Evolutionary conservation across 1,140 invertebrate species (phyloP), one percentile per base, ranked within the genome.

Genomic region (Lepidurus arcticus): DNA sequence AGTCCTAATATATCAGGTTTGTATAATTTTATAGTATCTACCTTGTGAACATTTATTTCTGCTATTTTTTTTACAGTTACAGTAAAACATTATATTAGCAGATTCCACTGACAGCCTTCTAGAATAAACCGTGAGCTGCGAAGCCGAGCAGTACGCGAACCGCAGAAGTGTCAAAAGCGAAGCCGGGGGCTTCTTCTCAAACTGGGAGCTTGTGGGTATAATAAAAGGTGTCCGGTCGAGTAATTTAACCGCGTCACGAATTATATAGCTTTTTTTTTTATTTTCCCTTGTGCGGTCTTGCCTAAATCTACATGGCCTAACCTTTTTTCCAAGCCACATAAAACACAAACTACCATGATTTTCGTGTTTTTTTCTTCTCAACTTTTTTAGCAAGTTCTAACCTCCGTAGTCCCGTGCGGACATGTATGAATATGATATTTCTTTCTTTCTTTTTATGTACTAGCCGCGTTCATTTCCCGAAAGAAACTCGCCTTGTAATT

Each of bases 241-340:
- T 65, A 65, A 65, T 65, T 65, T 65, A 65, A 13, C n/a, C 53
- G 53, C 53, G 53, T 65, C 53, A 65, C 53, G 53, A 65, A 21
- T 65, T 65, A 13, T 65, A 65, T 16, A 7, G 21, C 53, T 65
- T 65, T 65, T 65, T 65, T 65, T 65, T 65, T 65, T 47, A 16
- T 65, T 65, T 9, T 21, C n/a, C 9, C 21, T n/a, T 47, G 4
- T 21, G 21, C 13, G 53, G 16, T 65, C 53, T 65, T 65, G 34
- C 34, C 53, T n/a, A 65, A 21, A 13, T 16, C 53, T 21, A 65
- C 53, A 13, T 65, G 13, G 6, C 53, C 21, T 65, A 21, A 65
- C 53, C 13, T 7, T n/a, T n/a, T n/a, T n/a, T n/a, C 7, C 9
- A 65, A 65, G 3, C 16, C 21, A n/a, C 53, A 21, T 65, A 65